Percentiles rank a stretch among this genome's conserved stretches.
Evolutionary conservation across 2,888 invertebrate species (phyloP).

Genomic region (Drosophila fungiperda): DNA sequence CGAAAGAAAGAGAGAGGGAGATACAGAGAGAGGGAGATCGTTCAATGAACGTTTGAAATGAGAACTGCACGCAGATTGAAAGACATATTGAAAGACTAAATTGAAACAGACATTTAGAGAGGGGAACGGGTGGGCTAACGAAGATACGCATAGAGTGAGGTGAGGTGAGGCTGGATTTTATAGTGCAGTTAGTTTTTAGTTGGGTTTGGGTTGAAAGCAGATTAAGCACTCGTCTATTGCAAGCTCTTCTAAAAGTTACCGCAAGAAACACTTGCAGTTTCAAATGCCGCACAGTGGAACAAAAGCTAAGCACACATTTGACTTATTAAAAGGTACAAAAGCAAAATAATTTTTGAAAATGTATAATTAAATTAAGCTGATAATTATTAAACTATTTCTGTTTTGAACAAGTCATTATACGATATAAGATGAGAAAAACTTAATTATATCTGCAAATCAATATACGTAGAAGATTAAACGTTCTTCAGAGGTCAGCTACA

Average conservation of each 20-base stretch:
- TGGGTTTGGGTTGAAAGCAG: slow-evolving; percentile 51
- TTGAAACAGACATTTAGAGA: slow-evolving; percentile 47
- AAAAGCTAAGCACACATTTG: not conserved
- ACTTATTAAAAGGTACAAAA: too few relatives aligned
- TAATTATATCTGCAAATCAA: not conserved
- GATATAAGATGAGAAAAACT: not conserved
- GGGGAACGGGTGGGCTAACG: slow-evolving; percentile 1
- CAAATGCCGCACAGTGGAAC: slow-evolving; percentile 50
- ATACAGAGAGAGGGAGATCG: slow-evolving; percentile 43
- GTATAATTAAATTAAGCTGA: too few relatives aligned
- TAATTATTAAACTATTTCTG: too few relatives aligned
- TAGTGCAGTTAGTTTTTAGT: slow-evolving; percentile 50
- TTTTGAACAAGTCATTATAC: too few relatives aligned
- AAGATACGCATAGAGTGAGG: slow-evolving; percentile 37
- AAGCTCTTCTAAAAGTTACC: slow-evolving; percentile 53
- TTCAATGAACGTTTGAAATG: slow-evolving; percentile 52
- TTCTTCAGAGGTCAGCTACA: too few relatives aligned
- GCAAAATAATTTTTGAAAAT: too few relatives aligned
- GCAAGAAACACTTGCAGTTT: slow-evolving; percentile 70
- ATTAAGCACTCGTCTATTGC: slow-evolving; percentile 41
- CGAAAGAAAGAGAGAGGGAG: slow-evolving; percentile 7
- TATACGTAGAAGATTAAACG: not conserved
- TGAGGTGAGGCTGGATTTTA: slow-evolving; percentile 46
- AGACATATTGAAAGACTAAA: slow-evolving; percentile 35
- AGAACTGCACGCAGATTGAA: slow-evolving; percentile 24